Conservation (phyloP, 2,113 vertebrate genomes). For the Pan troglodytes region DNA sequence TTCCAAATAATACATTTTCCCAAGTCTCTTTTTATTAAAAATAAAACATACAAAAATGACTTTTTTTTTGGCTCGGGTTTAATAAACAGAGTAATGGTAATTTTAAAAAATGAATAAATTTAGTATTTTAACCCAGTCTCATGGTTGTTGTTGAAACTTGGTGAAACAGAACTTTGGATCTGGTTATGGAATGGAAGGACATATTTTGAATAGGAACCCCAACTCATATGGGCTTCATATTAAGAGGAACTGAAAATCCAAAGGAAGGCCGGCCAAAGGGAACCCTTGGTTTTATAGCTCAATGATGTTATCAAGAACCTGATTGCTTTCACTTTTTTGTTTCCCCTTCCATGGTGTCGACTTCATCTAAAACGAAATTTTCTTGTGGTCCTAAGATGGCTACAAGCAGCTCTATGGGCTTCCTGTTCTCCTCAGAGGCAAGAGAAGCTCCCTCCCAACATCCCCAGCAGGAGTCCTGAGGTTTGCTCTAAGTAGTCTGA, state of each 20-base stretch:
- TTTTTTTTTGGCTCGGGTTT: neutral
- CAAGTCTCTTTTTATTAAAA: neutral
- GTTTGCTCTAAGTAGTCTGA: neutral
- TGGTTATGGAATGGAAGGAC: neutral
- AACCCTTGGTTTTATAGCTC: neutral
- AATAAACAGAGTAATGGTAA: neutral
- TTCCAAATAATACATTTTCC: neutral
- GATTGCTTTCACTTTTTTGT: constrained; percentile 13
- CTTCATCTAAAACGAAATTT: neutral
- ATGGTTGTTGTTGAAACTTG: neutral
- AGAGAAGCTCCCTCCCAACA: neutral
- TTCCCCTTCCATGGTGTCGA: neutral
- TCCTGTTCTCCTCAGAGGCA: neutral
- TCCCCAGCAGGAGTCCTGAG: neutral
- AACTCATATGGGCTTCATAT: neutral
- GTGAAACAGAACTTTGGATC: neutral
- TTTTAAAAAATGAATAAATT: neutral
- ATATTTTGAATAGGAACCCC: neutral
- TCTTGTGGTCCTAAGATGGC: neutral
- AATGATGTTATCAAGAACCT: neutral
- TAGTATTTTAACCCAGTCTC: neutral
- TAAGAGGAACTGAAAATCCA: neutral
- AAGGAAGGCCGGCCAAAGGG: neutral
- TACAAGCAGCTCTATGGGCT: neutral
- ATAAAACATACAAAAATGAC: neutral